These are phyloP conservation scores for Reinhardtius hippoglossoides DNA, from an alignment of 2,113 vertebrate genomes.

Conservation along the genomic window DNA sequence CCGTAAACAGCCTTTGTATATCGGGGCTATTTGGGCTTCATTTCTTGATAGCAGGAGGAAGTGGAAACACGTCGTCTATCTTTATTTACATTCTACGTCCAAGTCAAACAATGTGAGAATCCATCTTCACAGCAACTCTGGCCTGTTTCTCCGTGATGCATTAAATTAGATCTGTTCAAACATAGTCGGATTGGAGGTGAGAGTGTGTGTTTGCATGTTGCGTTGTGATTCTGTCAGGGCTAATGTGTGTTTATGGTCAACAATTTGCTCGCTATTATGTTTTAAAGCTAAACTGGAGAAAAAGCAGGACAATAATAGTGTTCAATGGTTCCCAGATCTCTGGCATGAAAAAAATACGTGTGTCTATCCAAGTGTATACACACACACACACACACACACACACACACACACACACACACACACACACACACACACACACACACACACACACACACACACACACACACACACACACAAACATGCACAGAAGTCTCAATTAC, in stretches of 20 bases:
- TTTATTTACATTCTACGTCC: too few relatives aligned
- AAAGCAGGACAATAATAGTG: constrained; percentile 64
- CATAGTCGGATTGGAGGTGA: constrained; percentile 17
- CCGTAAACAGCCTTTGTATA: background rate
- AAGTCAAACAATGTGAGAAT: background rate
- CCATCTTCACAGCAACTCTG: background rate
- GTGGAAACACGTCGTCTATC: background rate
- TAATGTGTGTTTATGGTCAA: constrained; percentile 56
- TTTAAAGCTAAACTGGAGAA: constrained; percentile 67
- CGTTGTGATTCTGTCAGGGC: constrained; percentile 52
- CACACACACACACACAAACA: constrained; percentile 17
- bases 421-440: constrained; percentile 12
- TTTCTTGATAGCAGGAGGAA: background rate
- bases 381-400: background rate
- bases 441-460: background rate
- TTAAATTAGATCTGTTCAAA: constrained; percentile 27
- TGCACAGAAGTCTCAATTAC: constrained; percentile 59
- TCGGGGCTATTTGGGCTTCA: background rate
- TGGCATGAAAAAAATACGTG: constrained; percentile 31
- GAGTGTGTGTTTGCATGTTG: constrained; percentile 38
- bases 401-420: constrained; percentile 17
- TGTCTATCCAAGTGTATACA: too few relatives aligned
- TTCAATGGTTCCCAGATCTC: constrained; percentile 73
- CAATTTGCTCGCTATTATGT: constrained; percentile 56
- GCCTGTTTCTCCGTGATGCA: constrained; percentile 11